Percentiles rank a stretch among this genome's conserved stretches.
Evolutionary conservation across 2,797 vertebrate genomes (phyloP).

Genomic region (Chelidonichthys spinosus): DNA sequence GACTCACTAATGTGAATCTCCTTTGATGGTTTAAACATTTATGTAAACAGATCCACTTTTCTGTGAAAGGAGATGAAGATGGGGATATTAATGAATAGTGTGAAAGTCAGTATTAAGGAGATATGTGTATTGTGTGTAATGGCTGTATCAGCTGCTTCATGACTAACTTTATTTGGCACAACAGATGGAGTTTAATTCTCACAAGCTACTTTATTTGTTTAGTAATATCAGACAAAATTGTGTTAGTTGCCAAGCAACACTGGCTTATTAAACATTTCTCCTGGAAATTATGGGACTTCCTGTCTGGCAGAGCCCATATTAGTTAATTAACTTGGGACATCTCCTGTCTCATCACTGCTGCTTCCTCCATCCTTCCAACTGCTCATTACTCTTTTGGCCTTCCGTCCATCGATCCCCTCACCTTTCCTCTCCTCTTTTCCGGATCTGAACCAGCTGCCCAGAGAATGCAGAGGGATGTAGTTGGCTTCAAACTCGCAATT

Average conservation of each 20-base stretch:
- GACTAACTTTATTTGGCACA: conserved; percentile 22
- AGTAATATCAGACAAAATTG: conserved; percentile 25
- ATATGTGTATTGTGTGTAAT: neutral
- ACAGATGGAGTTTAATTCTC: conserved; percentile 32
- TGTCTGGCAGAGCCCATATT: conserved; percentile 43
- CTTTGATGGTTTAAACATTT: neutral
- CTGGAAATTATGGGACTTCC: conserved; percentile 24
- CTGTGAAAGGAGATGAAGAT: neutral
- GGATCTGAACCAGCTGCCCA: conserved; percentile 84
- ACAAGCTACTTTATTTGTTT: conserved; percentile 21
- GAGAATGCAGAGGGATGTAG: conserved; percentile 88
- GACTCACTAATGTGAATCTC: neutral
- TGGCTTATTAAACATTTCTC: conserved; percentile 36
- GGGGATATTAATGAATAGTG: neutral
- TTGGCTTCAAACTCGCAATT: conserved; percentile 94
- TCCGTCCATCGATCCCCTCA: conserved; percentile 40
- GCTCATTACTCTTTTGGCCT: neutral
- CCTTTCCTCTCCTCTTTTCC: conserved; percentile 74
- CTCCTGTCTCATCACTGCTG: conserved; percentile 21
- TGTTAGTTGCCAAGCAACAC: conserved; percentile 56
- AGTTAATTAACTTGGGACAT: conserved; percentile 41
- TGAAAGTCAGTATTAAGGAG: neutral
- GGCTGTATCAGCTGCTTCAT: neutral
- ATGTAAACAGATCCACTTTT: conserved; percentile 6
- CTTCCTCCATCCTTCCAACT: conserved; percentile 8